Evolutionary conservation across 2,797 vertebrate species (phyloP), one percentile per base, ranked within the genome.

Genomic region (Pelodytes ibericus): DNA sequence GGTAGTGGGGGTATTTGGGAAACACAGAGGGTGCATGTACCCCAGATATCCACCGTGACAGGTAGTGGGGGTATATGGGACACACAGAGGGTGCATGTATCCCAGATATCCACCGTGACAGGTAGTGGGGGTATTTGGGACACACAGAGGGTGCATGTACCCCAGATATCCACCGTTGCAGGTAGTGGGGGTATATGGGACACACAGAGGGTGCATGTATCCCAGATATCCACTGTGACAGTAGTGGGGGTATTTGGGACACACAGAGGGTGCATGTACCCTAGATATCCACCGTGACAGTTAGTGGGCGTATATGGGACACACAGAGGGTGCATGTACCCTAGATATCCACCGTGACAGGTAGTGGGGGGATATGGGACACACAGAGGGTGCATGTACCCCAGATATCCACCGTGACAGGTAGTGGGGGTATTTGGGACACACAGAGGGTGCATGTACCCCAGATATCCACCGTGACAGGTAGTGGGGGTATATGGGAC

Each of bases 361-460:
- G 92, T 93, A 81, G 66, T 36, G 13, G 5, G 33, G 5, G 1
- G n/a, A 5, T 36, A 1, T 36, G 33, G 13, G 13, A 36, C 33
- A 36, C 33, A 36, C 33, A 5, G 33, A 36, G 13, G 5, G 33
- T 36, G 5, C 33, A 36, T 36, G 5, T n/a, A 36, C 13, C 33
- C 33, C 33, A 36, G 5, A 82, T 96, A 79, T 96, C 96, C 81
- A 96, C 95, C 0, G 88, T 92, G 74, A 93, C 92, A 89, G 92
- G 92, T 93, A 81, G 66, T 36, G 13, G 5, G 33, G 5, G n/a
- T 0, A 5, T 36, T 0, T 36, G 33, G 13, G 13, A 36, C 33
- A 36, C 33, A 36, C 33, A 5, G 33, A 36, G 13, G 5, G 33
- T 36, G 5, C 33, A 36, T 36, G 5, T n/a, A 36, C 13, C 33